Conservation (phyloP, 2,113 vertebrate genomes). For the Rattus rattus region DNA sequence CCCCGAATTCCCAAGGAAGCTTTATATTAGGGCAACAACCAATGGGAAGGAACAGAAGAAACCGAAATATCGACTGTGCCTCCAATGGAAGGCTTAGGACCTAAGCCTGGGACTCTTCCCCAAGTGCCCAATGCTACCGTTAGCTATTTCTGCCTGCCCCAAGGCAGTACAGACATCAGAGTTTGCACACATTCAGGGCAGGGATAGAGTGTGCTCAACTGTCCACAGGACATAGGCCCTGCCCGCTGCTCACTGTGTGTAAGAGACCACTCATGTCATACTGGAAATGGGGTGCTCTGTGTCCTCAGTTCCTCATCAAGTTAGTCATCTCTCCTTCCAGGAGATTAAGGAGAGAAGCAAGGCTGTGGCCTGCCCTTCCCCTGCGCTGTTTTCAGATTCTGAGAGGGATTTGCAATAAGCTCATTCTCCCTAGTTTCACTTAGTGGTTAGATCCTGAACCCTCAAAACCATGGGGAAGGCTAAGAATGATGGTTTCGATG, state of each 20-base stretch:
- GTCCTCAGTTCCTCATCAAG: not conserved
- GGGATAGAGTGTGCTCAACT: not conserved
- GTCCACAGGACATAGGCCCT: no score
- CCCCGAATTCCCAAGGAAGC: conserved; percentile 26
- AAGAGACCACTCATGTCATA: not conserved
- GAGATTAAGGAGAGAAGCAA: not conserved
- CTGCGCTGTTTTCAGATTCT: not conserved
- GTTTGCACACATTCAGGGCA: not conserved
- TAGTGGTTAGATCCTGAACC: not conserved
- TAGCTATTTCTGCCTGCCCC: not conserved
- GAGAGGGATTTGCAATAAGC: not conserved
- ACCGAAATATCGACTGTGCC: fast-evolving
- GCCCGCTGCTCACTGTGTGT: not conserved
- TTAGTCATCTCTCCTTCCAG: not conserved
- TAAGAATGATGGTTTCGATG: not conserved
- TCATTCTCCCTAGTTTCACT: not conserved
- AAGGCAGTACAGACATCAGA: not conserved
- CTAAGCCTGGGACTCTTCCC: not conserved
- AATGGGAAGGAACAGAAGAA: not conserved
- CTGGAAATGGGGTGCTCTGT: not conserved
- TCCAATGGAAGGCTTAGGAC: not conserved
- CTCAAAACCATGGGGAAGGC: not conserved
- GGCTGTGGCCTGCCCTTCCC: not conserved
- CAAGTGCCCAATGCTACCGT: not conserved
- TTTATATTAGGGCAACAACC: not conserved